Evolutionary conservation across 2,797 vertebrate species (phyloP).

Genomic region (Premnoplex brunnescens): DNA sequence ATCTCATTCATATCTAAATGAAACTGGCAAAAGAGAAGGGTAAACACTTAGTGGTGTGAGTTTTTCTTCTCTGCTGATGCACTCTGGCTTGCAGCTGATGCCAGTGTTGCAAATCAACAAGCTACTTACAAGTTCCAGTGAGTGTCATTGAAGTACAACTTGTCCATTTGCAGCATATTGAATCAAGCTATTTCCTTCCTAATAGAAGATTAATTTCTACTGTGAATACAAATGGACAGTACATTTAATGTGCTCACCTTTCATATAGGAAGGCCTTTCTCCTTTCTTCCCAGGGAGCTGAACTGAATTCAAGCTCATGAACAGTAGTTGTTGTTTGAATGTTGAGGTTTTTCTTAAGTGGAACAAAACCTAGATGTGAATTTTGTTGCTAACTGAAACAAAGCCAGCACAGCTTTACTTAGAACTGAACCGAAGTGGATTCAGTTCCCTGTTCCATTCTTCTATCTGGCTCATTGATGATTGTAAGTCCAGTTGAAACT

Average conservation of each 20-base stretch:
- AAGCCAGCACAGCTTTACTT: background rate
- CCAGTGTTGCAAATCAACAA: background rate
- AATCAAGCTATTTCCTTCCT: constrained; percentile 12
- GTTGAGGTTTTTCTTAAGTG: background rate
- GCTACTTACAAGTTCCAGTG: background rate
- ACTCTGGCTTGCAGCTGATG: background rate
- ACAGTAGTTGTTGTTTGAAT: background rate
- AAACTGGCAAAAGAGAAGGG: background rate
- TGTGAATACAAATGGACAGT: background rate
- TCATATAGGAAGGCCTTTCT: background rate
- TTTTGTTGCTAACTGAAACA: background rate
- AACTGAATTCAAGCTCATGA: background rate
- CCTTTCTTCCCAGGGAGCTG: background rate
- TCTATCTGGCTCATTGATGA: background rate
- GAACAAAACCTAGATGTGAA: background rate
- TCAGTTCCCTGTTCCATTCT: background rate
- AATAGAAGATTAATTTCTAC: constrained; percentile 20
- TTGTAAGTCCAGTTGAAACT: background rate
- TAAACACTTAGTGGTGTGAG: background rate
- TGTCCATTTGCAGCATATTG: background rate
- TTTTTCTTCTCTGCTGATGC: background rate
- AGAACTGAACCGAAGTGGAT: background rate
- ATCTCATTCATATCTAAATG: background rate
- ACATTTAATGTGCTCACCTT: background rate
- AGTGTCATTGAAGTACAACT: background rate